phyloP scores from a whole-genome alignment of 2,797 vertebrate species.

The Gallinago nigripennis region DNA sequence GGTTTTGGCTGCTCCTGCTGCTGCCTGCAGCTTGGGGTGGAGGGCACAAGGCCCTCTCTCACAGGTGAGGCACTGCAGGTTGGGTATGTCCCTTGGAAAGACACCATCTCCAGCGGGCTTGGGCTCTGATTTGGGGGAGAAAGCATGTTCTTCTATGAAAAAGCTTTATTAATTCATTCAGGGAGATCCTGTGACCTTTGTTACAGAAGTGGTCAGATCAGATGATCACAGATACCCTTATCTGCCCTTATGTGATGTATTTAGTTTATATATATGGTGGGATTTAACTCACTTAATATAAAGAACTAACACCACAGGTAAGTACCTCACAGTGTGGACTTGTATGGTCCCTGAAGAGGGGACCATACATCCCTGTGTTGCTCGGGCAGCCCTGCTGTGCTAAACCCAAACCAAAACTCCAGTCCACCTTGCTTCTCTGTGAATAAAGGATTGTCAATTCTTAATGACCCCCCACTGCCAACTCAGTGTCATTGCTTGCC shows the following conservation, averaged over 20 bases:
- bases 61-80: background rate
- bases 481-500: background rate
- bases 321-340: background rate
- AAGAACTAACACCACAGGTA: background rate
- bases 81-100: background rate
- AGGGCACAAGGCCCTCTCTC: background rate
- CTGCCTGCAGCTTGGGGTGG: background rate
- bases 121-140: background rate
- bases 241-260: background rate
- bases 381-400: rapidly evolving
- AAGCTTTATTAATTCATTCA: background rate
- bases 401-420: background rate
- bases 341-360: background rate
- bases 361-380: no score
- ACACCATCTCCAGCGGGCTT: background rate
- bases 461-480: background rate
- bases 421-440: background rate
- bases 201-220: background rate
- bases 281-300: background rate
- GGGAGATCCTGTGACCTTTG: background rate
- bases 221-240: background rate
- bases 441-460: background rate
- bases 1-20: background rate
- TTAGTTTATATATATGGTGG: background rate
- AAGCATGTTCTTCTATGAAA: background rate